Evolutionary conservation across 2,113 vertebrate genomes (phyloP).

Genomic region (Pantherophis guttatus): DNA sequence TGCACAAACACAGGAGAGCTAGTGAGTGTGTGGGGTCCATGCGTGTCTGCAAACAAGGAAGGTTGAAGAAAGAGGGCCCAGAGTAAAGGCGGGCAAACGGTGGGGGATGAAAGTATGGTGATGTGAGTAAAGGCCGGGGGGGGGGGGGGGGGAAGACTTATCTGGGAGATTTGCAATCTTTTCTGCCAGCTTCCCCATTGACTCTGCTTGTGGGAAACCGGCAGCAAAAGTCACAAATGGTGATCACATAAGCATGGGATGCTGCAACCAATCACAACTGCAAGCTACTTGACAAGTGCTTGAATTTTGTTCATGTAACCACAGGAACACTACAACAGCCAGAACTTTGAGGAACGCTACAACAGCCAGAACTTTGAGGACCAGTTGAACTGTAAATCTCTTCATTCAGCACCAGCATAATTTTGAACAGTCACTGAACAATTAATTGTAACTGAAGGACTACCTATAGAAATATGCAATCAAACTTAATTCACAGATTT

Average conservation of each 20-base stretch:
- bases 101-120: not conserved
- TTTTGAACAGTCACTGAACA: not conserved
- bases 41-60: no score
- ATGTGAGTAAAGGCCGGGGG: not conserved
- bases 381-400: not conserved
- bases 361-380: not conserved
- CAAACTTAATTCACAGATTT: not conserved
- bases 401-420: not conserved
- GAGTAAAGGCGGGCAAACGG: not conserved
- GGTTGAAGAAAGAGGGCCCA: not conserved
- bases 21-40: no score
- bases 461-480: not conserved
- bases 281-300: not conserved
- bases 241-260: not conserved
- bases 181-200: not conserved
- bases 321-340: not conserved
- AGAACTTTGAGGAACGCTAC: not conserved
- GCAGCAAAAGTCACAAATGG: not conserved
- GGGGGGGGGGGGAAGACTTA: not conserved
- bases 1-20: not conserved
- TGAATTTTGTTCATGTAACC: not conserved
- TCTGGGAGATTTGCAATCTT: not conserved
- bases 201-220: not conserved
- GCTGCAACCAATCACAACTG: not conserved
- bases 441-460: not conserved